These are phyloP conservation scores for Chironomus riparius DNA, from an alignment of 2,888 invertebrate species.

Conservation along the genomic window DNA sequence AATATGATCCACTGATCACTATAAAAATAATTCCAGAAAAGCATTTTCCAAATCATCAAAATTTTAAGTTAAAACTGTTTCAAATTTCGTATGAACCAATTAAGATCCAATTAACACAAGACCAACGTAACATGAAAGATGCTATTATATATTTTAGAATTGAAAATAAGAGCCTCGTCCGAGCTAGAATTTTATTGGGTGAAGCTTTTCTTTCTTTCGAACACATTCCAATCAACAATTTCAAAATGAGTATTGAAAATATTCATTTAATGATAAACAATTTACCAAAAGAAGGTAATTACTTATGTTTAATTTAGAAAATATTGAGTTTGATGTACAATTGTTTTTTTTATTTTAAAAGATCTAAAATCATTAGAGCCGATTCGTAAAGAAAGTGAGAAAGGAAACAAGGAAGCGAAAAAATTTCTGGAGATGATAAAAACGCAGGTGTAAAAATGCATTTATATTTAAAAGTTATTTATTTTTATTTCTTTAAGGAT, in stretches of 20 bases:
- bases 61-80: background rate
- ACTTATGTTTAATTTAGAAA: no score
- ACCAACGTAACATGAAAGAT: background rate
- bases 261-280: constrained; percentile 3
- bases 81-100: background rate
- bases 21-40: background rate
- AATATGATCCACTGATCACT: background rate
- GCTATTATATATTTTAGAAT: constrained; percentile 8
- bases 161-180: background rate
- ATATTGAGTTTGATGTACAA: no score
- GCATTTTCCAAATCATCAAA: background rate
- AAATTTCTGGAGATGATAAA: no score
- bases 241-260: background rate
- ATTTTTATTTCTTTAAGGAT: no score
- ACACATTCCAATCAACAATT: background rate
- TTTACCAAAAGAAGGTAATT: background rate
- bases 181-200: background rate
- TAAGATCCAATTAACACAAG: background rate
- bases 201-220: constrained; percentile 4
- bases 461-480: no score
- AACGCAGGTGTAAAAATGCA: no score
- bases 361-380: no score
- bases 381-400: no score
- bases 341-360: no score
- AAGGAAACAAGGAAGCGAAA: no score